Evolutionary conservation across 2,113 vertebrate species (phyloP), one percentile per base, ranked within the genome.

Genomic region (Brachyistius frenatus): DNA sequence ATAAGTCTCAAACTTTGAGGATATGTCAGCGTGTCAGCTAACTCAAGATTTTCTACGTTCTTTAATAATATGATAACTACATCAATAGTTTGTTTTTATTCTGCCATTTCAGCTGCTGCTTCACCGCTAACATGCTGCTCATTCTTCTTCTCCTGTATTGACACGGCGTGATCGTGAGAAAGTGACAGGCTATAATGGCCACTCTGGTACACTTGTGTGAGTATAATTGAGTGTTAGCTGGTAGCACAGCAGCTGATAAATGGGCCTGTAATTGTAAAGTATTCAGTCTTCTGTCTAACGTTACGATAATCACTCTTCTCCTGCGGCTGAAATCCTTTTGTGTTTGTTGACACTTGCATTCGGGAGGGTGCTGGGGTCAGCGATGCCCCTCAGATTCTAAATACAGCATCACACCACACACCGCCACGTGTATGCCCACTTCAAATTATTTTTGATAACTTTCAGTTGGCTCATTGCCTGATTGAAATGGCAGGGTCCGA

Each of bases 401-500:
- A 6, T 44, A n/a, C 11, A n/a, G 36, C n/a, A 35, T 31, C 9
- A n/a, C 53, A 44, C 53, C 15, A 23, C 52, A 46, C 5, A 49
- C 31, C 14, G 13, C 8, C n/a, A 60, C 15, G 5, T 15, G 6
- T 14, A 35, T 4, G 31, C 58, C 31, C 8, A 35, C 15, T 71
- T 44, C 10, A 63, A 33, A 49, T 49, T 10, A 7, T 10, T 9
- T 62, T 23, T 10, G 16, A 23, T 41, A 23, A 53, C n/a, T 44
- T 50, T 76, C 15, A 31, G 0, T 13, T 66, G 44, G 44, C n/a
- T 16, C 46, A 23, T 39, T 71, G 46, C 47, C 73, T 66, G 55
- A 61, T 56, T 67, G 46, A 76, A 73, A 60, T 23, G 13, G 61
- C 39, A 41, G 9, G 15, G 5, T 16, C 52, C 37, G 31, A 65